Percentiles rank a stretch among this genome's conserved stretches.
Conservation (phyloP, 2,113 vertebrate genomes). For the Tachysurus fulvidraco region DNA sequence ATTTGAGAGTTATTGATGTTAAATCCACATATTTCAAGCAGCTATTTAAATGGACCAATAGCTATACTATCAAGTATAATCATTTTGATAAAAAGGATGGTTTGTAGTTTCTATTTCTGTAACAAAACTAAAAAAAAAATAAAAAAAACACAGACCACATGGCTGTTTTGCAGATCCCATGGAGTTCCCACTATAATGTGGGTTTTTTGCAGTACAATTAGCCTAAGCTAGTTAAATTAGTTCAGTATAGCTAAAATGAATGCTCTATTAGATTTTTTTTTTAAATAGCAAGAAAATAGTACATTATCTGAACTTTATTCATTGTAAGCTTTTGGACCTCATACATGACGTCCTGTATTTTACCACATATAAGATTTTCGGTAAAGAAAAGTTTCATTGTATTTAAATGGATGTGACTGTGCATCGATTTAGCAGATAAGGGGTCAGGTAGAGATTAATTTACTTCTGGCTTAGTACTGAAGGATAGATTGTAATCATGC, state of each 20-base stretch:
- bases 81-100: not conserved
- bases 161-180: not conserved
- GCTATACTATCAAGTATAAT: not conserved
- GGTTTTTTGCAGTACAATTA: not conserved
- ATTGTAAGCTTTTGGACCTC: not conserved
- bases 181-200: not conserved
- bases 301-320: not conserved
- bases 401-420: not conserved
- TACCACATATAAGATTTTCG: not conserved
- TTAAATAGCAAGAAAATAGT: no score
- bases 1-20: not conserved
- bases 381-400: not conserved
- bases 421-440: not conserved
- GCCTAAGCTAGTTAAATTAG: not conserved
- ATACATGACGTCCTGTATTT: not conserved
- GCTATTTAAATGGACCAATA: not conserved
- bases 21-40: not conserved
- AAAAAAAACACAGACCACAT: no score
- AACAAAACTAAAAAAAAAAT: not conserved
- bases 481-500: slow-evolving; percentile 34
- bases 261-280: not conserved
- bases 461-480: not conserved
- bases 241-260: not conserved
- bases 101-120: not conserved
- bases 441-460: not conserved